phyloP scores from a whole-genome alignment of 2,797 vertebrate genomes.

The Rousettus madagascariensis region DNA sequence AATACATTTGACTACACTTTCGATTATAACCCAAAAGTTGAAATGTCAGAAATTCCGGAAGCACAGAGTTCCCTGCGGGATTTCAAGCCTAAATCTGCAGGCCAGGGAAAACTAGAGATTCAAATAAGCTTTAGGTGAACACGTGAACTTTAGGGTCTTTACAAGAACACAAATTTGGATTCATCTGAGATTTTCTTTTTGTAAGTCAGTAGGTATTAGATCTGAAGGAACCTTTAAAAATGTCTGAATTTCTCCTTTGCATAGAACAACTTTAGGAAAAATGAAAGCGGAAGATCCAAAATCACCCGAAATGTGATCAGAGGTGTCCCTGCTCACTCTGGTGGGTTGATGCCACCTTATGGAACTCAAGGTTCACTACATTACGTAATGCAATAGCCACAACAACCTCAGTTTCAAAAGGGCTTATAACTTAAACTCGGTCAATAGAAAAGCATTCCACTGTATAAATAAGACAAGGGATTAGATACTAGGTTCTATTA shows the following conservation, averaged over 20 bases:
- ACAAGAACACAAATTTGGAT: slow-evolving; percentile 29
- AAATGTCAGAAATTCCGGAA: slow-evolving; percentile 11
- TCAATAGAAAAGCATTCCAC: neutral
- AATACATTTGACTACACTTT: neutral
- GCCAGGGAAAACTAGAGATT: neutral
- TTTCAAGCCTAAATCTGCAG: neutral
- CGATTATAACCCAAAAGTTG: neutral
- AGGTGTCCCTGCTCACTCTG: neutral
- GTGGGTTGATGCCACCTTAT: slow-evolving; percentile 32
- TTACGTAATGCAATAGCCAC: neutral
- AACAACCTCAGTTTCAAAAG: neutral
- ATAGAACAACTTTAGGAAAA: slow-evolving; percentile 31
- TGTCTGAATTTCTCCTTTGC: neutral
- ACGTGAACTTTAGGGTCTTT: slow-evolving; percentile 1
- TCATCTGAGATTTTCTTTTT: slow-evolving; percentile 60
- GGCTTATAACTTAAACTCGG: neutral
- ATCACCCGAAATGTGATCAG: neutral
- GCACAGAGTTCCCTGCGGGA: neutral
- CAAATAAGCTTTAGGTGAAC: neutral
- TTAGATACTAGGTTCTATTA: neutral
- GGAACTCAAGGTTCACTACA: slow-evolving; percentile 9
- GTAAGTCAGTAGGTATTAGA: slow-evolving; percentile 47
- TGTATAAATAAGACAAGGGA: neutral
- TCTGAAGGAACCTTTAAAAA: slow-evolving; percentile 30
- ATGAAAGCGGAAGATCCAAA: neutral